phyloP scores from a whole-genome alignment of 2,113 vertebrate genomes.

The Nerophis lumbriciformis region DNA sequence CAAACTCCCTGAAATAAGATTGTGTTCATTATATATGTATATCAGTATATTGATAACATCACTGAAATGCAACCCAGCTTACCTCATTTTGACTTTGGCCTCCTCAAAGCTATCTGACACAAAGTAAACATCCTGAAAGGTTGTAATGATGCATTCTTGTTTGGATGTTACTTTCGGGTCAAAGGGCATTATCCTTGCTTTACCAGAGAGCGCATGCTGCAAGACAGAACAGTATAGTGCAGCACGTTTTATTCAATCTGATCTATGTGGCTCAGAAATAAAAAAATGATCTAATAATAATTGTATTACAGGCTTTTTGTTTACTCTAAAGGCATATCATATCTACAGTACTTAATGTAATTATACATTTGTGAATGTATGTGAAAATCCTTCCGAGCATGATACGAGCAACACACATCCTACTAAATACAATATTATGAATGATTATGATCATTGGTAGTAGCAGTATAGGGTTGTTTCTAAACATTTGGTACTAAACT shows the following conservation, averaged over 20 bases:
- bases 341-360: neutral
- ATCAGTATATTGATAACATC: neutral
- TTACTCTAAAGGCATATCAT: neutral
- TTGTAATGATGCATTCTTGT: conserved; percentile 93
- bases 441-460: too few relatives aligned
- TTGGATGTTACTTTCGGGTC: conserved; percentile 87
- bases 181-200: conserved; percentile 85
- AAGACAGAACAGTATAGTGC: conserved; percentile 11
- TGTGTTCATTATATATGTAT: neutral
- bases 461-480: too few relatives aligned
- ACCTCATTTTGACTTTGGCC: conserved; percentile 97
- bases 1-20: conserved; percentile 82
- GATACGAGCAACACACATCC: too few relatives aligned
- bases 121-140: conserved; percentile 94
- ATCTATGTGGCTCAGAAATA: neutral
- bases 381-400: too few relatives aligned
- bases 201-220: conserved; percentile 86
- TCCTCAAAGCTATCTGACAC: conserved; percentile 95
- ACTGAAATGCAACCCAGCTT: conserved; percentile 1
- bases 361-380: too few relatives aligned
- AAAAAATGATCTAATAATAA: neutral
- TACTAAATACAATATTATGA: too few relatives aligned
- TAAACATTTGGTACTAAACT: too few relatives aligned
- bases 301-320: neutral
- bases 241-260: neutral